Conservation (phyloP, 2,113 vertebrate species). For the Notechis scutatus region DNA sequence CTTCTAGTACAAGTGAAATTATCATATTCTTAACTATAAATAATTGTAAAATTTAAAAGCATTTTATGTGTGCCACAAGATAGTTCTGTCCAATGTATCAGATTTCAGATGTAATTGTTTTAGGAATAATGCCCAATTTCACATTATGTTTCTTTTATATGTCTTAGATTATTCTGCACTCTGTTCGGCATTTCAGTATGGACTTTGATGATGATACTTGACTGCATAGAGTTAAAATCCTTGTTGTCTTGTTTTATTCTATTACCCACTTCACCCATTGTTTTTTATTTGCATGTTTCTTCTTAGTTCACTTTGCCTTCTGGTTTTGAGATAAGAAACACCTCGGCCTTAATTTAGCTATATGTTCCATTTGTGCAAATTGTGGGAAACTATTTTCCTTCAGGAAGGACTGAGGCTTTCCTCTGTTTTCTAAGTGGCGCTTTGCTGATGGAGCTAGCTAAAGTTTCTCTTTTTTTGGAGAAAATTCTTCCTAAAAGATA, state of each 20-base stretch:
- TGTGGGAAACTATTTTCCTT: conserved; percentile 46
- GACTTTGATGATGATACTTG: conserved; percentile 25
- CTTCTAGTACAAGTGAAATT: neutral
- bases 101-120: neutral
- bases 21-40: neutral
- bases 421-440: neutral
- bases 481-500: neutral
- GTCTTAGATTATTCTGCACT: conserved; percentile 9
- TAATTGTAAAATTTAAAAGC: neutral
- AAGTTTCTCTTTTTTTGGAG: neutral
- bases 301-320: conserved; percentile 41
- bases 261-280: conserved; percentile 47
- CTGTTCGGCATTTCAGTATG: neutral
- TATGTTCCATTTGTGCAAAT: conserved; percentile 54
- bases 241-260: conserved; percentile 32
- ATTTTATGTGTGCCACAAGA: neutral
- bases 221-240: neutral
- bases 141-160: conserved; percentile 27
- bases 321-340: conserved; percentile 58
- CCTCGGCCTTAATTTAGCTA: conserved; percentile 23
- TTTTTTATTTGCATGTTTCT: conserved; percentile 35
- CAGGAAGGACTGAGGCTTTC: conserved; percentile 46
- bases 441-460: conserved; percentile 7
- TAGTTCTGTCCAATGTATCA: neutral
- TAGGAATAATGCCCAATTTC: neutral